These are phyloP conservation scores for Thalassarche chlororhynchos DNA, from an alignment of 2,113 vertebrate species.

Conservation along the genomic window DNA sequence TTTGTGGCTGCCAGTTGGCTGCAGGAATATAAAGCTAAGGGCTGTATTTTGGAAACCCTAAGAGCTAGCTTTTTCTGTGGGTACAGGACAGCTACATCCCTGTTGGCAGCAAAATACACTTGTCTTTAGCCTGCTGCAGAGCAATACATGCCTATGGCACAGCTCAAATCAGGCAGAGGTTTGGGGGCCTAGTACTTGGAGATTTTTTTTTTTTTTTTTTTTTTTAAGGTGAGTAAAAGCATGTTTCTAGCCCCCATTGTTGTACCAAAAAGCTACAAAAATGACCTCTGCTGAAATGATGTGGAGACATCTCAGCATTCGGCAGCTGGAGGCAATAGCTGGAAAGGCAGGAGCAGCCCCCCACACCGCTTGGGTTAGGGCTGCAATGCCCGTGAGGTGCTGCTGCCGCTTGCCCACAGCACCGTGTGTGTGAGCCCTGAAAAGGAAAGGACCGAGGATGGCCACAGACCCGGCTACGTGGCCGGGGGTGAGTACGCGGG, in stretches of 20 bases:
- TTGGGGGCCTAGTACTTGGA: not conserved
- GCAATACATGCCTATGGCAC: not conserved
- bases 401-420: accelerated
- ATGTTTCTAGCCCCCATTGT: not conserved
- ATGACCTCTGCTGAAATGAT: not conserved
- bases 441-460: not conserved
- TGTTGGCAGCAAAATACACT: not conserved
- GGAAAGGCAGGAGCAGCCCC: not conserved
- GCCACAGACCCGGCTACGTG: accelerated
- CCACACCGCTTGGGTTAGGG: accelerated
- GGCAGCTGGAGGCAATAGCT: not conserved
- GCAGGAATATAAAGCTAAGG: not conserved
- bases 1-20: not conserved
- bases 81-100: not conserved
- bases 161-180: not conserved
- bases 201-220: no score
- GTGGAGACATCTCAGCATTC: not conserved
- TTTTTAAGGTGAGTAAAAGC: not conserved
- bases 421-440: not conserved
- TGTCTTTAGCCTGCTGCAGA: not conserved
- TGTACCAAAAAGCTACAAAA: not conserved
- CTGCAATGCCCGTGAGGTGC: accelerated
- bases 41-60: not conserved
- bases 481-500: accelerated
- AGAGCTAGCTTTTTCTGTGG: not conserved